Evolutionary conservation across 2,888 invertebrate species (phyloP), one percentile per base, ranked within the genome.

Genomic region (Colletes collaris): DNA sequence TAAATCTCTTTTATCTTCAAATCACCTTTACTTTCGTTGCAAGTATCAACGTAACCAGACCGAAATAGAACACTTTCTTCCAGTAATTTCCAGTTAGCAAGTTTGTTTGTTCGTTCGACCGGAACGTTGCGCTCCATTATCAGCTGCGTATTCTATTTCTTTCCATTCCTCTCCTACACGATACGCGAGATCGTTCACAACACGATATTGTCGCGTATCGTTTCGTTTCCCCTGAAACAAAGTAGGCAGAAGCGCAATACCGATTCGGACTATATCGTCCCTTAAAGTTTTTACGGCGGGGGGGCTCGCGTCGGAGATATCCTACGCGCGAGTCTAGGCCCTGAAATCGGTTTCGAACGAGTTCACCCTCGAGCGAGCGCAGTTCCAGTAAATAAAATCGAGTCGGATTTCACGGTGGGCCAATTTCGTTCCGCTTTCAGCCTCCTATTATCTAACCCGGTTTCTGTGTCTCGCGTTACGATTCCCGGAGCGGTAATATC

Each of bases 261-360:
- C 63, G 74, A 79, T 84, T 79, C 71, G 53, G 67, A 67, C 73
- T 67, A 75, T 82, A 82, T 83, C 83, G 82, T 83, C 74, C 68
- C 76, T 83, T 73, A 69, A 40, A n/a, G 56, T 68, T 78, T 75
- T 78, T 75, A 78, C 60, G 53, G 59, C 37, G 10, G 0, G 1
- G 1, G 53, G 16, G 27, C 10, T 11, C 35, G 19, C 40, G 46
- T 10, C 16, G 16, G 37, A 68, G 66, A 73, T 77, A 79, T 77
- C 62, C 55, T n/a, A 67, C 35, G 40, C 50, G 59, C 37, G 58
- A 8, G 65, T 65, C 62, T 56, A 70, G 70, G n/a, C 55, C 64
- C 60, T 56, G 60, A 63, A 62, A 69, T 69, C 59, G 19, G 50
- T 52, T 35, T 13, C 8, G 50, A 67, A 79, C 75, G 60, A 65